Base-by-base conservation (phyloP, 2,888 invertebrate genomes). In the Hypomecis atomaria region DNA sequence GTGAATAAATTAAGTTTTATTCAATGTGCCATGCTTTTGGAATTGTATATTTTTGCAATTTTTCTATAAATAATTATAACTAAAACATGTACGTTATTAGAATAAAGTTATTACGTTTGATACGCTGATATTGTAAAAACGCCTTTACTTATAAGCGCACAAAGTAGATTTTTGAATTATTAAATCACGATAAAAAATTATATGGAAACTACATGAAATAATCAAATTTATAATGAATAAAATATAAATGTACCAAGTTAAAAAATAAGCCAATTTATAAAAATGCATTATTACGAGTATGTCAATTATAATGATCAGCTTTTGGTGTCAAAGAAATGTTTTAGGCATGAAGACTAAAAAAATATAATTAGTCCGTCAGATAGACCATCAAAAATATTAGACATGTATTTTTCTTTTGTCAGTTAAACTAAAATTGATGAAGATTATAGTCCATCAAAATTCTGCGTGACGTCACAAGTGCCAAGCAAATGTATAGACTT, bases 261-360 rank as follows among this genome's bases (percentile, higher is more conserved):
- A 37, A 55, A 9, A 10, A 34, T 36, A 9, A 50, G 49, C 36
- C 6, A 13, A 55, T 55, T 34, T 44, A 23, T 7, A 37, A 37
- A 34, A 9, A 52, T 62, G 63, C 57, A 62, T 42, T 2, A 23
- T 23, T 23, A 23, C 3, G 23, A 23, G 23, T 23, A 65, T 62
- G 81, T 84, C 83, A 85, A 83, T 85, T 85, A 56, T 52, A 50
- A 85, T 85, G 89, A 85, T 86, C 87, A 84, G 90, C 90, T 90
- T 89, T 89, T 74, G 83, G 77, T 89, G 88, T 89, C n/a, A n/a
- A n/a, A n/a, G n/a, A n/a, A n/a, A n/a, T n/a, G n/a, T n/a, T n/a
- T n/a, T n/a, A n/a, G n/a, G n/a, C n/a, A n/a, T n/a, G n/a, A n/a
- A n/a, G n/a, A n/a, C n/a, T n/a, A n/a, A n/a, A n/a, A n/a, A n/a